Evolutionary conservation across 2,113 vertebrate genomes (phyloP).

Genomic region (Aegithalos caudatus): DNA sequence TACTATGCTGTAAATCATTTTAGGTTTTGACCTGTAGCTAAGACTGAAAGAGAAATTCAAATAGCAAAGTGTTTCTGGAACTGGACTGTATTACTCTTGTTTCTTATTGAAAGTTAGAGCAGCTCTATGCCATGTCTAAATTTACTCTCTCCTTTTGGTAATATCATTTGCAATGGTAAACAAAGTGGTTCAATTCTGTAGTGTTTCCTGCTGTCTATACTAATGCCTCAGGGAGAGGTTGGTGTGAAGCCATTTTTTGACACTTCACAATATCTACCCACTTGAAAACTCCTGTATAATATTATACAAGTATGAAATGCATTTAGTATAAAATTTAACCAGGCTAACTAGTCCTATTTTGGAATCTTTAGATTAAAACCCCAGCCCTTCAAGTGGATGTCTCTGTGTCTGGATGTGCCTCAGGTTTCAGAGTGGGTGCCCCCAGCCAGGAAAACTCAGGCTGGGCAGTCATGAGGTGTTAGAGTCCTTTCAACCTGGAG

Average conservation of each 20-base stretch:
- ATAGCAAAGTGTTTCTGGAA: neutral
- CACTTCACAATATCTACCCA: neutral
- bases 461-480: neutral
- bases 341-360: neutral
- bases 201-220: neutral
- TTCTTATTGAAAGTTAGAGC: neutral
- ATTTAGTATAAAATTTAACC: neutral
- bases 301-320: neutral
- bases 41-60: neutral
- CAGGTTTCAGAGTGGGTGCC: neutral
- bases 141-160: neutral
- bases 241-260: neutral
- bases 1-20: neutral
- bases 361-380: neutral
- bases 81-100: neutral
- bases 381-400: neutral
- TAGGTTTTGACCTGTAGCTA: neutral
- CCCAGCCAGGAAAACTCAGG: neutral
- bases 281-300: neutral
- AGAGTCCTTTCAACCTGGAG: neutral
- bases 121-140: neutral
- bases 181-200: neutral
- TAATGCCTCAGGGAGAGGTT: neutral
- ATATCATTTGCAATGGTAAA: neutral
- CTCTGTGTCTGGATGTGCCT: neutral